Evolutionary conservation across 1,140 invertebrate species (phyloP), one percentile per base, ranked within the genome.

Genomic region (Drosophila mojavensis): DNA sequence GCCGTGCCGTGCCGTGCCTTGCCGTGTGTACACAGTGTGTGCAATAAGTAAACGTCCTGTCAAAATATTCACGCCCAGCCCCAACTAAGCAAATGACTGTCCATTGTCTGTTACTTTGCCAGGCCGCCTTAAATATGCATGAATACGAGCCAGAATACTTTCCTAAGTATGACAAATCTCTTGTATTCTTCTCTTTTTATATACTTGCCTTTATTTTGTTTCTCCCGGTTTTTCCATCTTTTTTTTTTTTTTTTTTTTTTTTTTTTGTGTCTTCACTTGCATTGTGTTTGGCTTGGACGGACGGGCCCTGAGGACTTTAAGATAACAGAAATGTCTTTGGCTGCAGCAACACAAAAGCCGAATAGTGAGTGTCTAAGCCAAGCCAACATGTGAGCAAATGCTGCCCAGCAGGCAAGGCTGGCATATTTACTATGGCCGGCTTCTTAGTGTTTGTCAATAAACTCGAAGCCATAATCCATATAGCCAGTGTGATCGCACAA

Each of bases 281-380:
- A 86, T 82, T 88, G 83, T 88, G 83, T 88, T 86, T 53, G 78
- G 62, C 48, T 72, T 60, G 63, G 67, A 78, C 70, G 63, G 67
- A 78, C 70, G 71, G 26, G 26, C 71, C 75, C 71, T 47, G 59
- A 76, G 67, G 79, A 55, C 77, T 76, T 67, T 48, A 81, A 75
- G 70, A 85, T 78, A 85, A 78, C 78, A 68, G 30, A 75, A 78
- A 78, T 75, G 56, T 78, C 76, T 75, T 78, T 62, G 61, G 15
- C 72, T 64, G 55, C 24, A 39, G 17, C 53, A 72, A 67, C 69
- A 39, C 36, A 39, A 72, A 72, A 72, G 41, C 63, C 69, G 39
- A 51, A 45, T 13, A 26, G 55, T 10, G 26, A 26, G 55, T n/a
- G 26, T 4, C 17, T 26, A 79, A 65, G 66, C 67, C 62, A 2